Evolutionary conservation across 2,797 vertebrate genomes (phyloP), one percentile per base, ranked within the genome.

Genomic region (Poeciliopsis turneri): DNA sequence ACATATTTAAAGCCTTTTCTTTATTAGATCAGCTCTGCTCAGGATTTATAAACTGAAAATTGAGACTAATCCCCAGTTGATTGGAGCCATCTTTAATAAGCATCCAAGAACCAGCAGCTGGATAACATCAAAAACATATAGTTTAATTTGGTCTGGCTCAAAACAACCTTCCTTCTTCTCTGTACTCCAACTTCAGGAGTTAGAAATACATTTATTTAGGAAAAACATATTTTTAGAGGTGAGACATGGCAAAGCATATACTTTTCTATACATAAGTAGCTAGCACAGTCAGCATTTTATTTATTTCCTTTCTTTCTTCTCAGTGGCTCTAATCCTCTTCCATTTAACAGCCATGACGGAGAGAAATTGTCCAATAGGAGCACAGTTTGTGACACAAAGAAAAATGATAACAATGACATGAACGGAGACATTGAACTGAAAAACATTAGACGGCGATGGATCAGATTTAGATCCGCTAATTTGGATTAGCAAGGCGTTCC

Each of bases 31-130:
- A 46, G 69, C 45, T 15, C 69, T 71, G 8, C n/a, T 45, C 69
- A 71, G 45, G 45, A 25, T 30, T 47, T 47, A 47, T 46, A 45
- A 30, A 30, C 86, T 73, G 84, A 81, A 86, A 47, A 46, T 71
- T 71, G 43, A 71, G 43, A 25, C 43, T 46, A 71, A 71, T 47
- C 69, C 43, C 25, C n/a, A 47, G 43, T 16, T 28, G 6, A 69
- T 43, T 69, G 30, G 30, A 20, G 39, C 23, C 15, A 33, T 46
- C 7, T 64, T 33, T 64, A 25, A 75, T 75, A 28, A 51, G 71
- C n/a, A 72, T 64, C 55, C 4, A 15, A 25, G 28, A 23, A 15
- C n/a, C 43, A 33, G 41, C 10, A 68, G 10, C 20, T n/a, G 20
- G 11, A 43, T 23, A 13, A 0, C 3, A 9, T 39, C 16, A 18